These are phyloP conservation scores for Heliopora coerulea DNA, from an alignment of 92 coral and sea anemone genomes.

Conservation along the genomic window DNA sequence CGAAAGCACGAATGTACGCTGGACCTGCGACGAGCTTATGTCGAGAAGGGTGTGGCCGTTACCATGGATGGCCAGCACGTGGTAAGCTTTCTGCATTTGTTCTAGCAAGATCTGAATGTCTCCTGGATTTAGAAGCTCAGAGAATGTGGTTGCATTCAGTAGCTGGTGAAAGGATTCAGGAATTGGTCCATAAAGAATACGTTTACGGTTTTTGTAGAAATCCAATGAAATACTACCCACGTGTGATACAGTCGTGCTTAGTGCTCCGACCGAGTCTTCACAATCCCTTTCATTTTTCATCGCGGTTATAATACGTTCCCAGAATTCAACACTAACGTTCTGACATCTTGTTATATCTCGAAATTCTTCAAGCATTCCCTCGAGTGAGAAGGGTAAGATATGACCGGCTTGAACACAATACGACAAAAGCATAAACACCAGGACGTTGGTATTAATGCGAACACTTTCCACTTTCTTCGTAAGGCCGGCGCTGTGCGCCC, in stretches of 20 bases:
- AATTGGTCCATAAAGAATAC: conserved; percentile 50
- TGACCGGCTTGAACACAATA: conserved; percentile 59
- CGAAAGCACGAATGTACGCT: conserved; percentile 71
- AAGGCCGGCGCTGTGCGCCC: conserved; percentile 79
- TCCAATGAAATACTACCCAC: conserved; percentile 70
- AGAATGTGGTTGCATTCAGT: conserved; percentile 57
- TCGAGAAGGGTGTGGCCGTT: conserved; percentile 64
- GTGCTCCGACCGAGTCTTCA: not conserved
- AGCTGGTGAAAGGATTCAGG: conserved; percentile 62
- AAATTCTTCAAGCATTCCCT: conserved; percentile 43
- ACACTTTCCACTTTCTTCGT: conserved; percentile 52
- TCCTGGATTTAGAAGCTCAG: conserved; percentile 68
- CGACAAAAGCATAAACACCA: conserved; percentile 68
- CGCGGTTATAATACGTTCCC: conserved; percentile 42
- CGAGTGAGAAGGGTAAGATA: conserved; percentile 51
- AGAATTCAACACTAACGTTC: conserved; percentile 28
- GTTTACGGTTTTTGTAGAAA: conserved; percentile 66
- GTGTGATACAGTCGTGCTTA: conserved; percentile 50
- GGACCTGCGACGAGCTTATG: conserved; percentile 70
- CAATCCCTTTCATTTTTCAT: conserved; percentile 21
- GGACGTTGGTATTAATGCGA: conserved; percentile 68
- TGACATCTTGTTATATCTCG: conserved; percentile 49
- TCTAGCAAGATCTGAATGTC: conserved; percentile 71
- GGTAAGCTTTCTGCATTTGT: conserved; percentile 94
- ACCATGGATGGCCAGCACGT: conserved; percentile 79